Evolutionary conservation across 2,888 invertebrate species (phyloP).

Genomic region (Rapana venosa): DNA sequence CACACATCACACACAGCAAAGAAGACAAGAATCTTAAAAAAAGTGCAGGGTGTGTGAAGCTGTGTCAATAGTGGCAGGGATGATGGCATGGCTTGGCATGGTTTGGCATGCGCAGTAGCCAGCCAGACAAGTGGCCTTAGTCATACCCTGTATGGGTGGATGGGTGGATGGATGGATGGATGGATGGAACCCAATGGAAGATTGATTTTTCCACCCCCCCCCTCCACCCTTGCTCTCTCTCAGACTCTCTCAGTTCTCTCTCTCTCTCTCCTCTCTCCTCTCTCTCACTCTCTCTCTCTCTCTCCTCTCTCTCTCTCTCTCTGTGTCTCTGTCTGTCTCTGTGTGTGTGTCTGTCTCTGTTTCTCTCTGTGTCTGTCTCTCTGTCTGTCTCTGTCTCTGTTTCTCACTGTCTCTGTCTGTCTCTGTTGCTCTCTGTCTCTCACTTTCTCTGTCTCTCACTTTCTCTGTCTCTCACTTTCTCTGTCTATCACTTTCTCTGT

Average conservation of each 20-base stretch:
- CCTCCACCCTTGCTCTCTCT: not conserved
- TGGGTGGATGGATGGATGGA: no score
- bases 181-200: not conserved
- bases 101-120: no score
- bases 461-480: no score
- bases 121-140: no score
- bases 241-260: not conserved
- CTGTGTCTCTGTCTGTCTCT: not conserved
- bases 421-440: not conserved
- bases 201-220: not conserved
- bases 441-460: not conserved
- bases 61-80: no score
- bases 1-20: no score
- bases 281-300: not conserved
- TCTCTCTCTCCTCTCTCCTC: not conserved
- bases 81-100: no score
- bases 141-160: no score
- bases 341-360: not conserved
- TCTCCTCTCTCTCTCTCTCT: not conserved
- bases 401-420: not conserved
- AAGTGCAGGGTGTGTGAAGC: no score
- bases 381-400: not conserved
- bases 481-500: not conserved
- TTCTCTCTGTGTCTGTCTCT: not conserved
- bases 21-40: no score